Conservation (phyloP, 53 echinoderm and acorn worm species). For the Hippasteria phrygiana region DNA sequence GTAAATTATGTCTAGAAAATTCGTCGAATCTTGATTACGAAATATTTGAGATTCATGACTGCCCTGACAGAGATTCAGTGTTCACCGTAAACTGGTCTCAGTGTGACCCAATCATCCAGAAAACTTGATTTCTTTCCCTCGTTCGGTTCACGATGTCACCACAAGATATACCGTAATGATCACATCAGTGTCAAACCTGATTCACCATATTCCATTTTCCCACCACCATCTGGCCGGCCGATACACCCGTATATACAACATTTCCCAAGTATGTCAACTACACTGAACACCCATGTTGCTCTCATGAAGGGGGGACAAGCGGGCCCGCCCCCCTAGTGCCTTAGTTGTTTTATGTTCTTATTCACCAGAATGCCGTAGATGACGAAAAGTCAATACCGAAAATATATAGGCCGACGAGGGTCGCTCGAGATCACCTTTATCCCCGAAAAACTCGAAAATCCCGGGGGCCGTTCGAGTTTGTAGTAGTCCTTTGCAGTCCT, state of each 20-base stretch:
- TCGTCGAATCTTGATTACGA: too few species aligned
- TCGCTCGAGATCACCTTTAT: constrained; percentile 42
- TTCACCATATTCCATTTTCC: neutral
- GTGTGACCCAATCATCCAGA: too few species aligned
- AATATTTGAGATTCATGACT: too few species aligned
- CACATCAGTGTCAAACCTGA: neutral
- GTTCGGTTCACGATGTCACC: neutral
- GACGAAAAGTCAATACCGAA: constrained; percentile 49
- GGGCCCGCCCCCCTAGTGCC: neutral
- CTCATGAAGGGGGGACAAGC: neutral
- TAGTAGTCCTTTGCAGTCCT: neutral
- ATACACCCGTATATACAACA: neutral
- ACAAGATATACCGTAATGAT: neutral
- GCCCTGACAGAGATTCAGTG: too few species aligned
- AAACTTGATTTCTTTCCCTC: neutral
- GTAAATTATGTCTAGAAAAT: too few species aligned
- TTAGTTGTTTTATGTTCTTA: neutral
- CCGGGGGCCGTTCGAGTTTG: constrained; percentile 27
- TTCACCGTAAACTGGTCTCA: too few species aligned
- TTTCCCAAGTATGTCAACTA: neutral
- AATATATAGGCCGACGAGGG: constrained; percentile 49
- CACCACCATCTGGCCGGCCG: neutral
- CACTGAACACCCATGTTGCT: neutral
- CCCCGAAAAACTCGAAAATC: constrained; percentile 34
- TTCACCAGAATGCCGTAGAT: constrained; percentile 10